Percentiles rank a stretch among this genome's conserved stretches.
phyloP scores from a whole-genome alignment of 2,888 invertebrate genomes.

The Drosophila nigricruria region DNA sequence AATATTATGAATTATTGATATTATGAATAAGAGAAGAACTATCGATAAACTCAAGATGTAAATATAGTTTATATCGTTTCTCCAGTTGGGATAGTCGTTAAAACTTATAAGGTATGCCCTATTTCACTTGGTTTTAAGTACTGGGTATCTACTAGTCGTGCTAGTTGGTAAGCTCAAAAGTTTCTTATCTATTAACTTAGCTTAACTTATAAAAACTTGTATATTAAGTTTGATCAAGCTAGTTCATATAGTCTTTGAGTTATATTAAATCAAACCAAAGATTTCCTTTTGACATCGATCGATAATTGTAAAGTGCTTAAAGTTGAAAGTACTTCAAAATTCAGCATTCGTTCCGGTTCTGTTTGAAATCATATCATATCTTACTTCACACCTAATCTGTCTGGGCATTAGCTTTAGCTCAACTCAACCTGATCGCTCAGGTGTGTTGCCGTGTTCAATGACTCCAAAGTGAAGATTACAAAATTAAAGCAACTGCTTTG shows the following conservation, averaged over 20 bases:
- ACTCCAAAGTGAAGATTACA: background rate
- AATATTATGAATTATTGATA: background rate
- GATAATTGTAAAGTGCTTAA: background rate
- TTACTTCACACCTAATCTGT: background rate
- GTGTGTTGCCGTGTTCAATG: conserved; percentile 24
- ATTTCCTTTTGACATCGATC: background rate
- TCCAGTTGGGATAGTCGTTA: too few species aligned
- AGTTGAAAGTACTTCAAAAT: background rate
- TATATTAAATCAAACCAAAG: background rate
- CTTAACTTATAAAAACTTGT: background rate
- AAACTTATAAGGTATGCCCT: too few species aligned
- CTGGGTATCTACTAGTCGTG: background rate
- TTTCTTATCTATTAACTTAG: background rate
- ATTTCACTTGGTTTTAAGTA: background rate
- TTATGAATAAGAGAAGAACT: background rate
- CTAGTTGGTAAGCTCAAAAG: background rate
- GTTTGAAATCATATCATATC: background rate
- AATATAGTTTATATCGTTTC: background rate
- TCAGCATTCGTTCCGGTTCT: background rate
- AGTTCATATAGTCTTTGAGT: background rate
- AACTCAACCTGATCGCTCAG: background rate
- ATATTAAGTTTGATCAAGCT: background rate
- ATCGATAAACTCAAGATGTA: background rate
- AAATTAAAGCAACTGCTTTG: conserved; percentile 26
- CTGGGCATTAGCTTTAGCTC: conserved; percentile 16